A percentile compares a stretch with the other conserved stretches of the same genome.
These are phyloP conservation scores for Danaus plexippus DNA, from an alignment of 1,140 invertebrate species.

Conservation along the genomic window DNA sequence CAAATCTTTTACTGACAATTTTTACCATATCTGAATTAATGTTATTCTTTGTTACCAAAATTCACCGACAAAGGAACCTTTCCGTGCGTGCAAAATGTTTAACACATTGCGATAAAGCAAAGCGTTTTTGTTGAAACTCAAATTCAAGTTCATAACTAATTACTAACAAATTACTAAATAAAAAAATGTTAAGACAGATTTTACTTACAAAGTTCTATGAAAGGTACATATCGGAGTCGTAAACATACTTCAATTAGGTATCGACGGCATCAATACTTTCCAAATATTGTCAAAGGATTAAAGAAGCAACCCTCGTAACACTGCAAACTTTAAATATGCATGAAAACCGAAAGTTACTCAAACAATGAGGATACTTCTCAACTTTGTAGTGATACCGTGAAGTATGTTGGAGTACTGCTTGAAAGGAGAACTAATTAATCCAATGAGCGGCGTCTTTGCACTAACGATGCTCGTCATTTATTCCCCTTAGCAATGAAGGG, in stretches of 20 bases:
- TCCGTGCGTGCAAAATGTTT: conserved; percentile 47
- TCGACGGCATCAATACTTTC: conserved; percentile 36
- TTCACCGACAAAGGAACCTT: conserved; percentile 43
- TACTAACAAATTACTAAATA: conserved; percentile 19
- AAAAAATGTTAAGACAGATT: conserved; percentile 33
- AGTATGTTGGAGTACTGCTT: conserved; percentile 37
- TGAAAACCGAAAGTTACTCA: conserved; percentile 38
- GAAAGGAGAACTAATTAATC: conserved; percentile 55
- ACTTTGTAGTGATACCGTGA: conserved; percentile 35
- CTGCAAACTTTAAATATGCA: conserved; percentile 49
- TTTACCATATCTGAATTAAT: conserved; percentile 14
- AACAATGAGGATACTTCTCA: conserved; percentile 41
- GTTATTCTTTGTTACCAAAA: conserved; percentile 35
- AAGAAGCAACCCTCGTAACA: conserved; percentile 31
- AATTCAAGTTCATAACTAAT: conserved; percentile 12
- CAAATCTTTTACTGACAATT: neutral
- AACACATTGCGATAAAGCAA: conserved; percentile 40
- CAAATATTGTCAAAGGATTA: conserved; percentile 52
- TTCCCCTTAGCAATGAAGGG: conserved; percentile 26
- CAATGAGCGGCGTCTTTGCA: conserved; percentile 55
- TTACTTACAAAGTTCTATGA: conserved; percentile 38
- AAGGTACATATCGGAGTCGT: no score
- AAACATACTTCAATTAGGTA: conserved; percentile 27
- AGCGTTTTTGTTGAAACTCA: conserved; percentile 34
- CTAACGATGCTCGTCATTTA: conserved; percentile 59